phyloP scores from a whole-genome alignment of 2,888 invertebrate species.

The Drosophila neoperkinsi region DNA sequence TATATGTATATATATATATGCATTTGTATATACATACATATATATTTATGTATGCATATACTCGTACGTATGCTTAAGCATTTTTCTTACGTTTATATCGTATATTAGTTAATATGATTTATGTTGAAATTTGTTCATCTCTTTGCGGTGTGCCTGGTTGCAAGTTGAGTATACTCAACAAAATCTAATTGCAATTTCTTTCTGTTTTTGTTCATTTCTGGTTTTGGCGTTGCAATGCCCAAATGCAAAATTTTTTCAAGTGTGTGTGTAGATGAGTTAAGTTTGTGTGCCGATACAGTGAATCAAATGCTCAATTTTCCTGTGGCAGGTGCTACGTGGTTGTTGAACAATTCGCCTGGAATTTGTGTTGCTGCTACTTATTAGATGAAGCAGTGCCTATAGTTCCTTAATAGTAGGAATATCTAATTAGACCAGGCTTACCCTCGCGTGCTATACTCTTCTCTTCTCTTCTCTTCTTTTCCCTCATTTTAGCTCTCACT shows the following conservation, averaged over 20 bases:
- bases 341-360: conserved; percentile 22
- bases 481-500: conserved; percentile 27
- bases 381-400: conserved; percentile 52
- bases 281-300: conserved; percentile 11
- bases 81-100: conserved; percentile 57
- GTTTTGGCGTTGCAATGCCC: conserved; percentile 42
- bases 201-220: conserved; percentile 25
- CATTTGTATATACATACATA: neutral
- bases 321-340: conserved; percentile 51
- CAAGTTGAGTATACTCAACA: conserved; percentile 48
- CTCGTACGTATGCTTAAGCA: conserved; percentile 48
- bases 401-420: conserved; percentile 23
- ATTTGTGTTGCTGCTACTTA: conserved; percentile 15
- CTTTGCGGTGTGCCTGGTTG: conserved; percentile 63
- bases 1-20: conserved; percentile 28
- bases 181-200: conserved; percentile 50
- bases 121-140: conserved; percentile 65
- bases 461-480: neutral
- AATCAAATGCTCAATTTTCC: conserved; percentile 42
- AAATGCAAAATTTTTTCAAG: conserved; percentile 44
- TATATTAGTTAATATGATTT: conserved; percentile 54
- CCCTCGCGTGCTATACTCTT: conserved; percentile 2
- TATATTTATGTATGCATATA: conserved; percentile 19
- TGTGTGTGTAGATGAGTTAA: conserved; percentile 14
- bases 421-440: conserved; percentile 29